These are phyloP conservation scores for Diaprepes abbreviatus DNA, from an alignment of 2,888 invertebrate species.

Conservation along the genomic window DNA sequence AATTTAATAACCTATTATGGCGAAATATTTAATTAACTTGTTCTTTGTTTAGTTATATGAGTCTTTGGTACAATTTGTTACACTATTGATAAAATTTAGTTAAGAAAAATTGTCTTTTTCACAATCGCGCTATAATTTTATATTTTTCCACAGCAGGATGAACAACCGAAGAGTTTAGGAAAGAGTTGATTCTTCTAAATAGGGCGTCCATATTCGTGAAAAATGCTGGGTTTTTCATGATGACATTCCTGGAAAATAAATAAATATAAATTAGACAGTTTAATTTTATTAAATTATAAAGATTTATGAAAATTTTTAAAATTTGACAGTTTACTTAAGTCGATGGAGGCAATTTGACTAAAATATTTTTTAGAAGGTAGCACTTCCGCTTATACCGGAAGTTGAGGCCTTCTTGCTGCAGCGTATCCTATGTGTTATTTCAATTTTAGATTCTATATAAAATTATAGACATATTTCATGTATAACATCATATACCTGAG, in stretches of 20 bases:
- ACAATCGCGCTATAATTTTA: constrained; percentile 27
- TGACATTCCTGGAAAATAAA: neutral
- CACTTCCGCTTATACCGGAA: too few relatives aligned
- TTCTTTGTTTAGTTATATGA: neutral
- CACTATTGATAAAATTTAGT: neutral
- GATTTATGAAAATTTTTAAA: too few relatives aligned
- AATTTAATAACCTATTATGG: constrained; percentile 12
- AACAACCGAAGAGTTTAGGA: constrained; percentile 24
- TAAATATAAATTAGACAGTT: too few relatives aligned
- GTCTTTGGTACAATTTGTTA: neutral
- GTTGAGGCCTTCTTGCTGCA: too few relatives aligned
- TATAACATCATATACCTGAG: too few relatives aligned
- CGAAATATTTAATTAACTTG: neutral
- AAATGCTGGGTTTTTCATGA: neutral
- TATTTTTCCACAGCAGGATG: constrained; percentile 30
- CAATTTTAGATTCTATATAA: too few relatives aligned
- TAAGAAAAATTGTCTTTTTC: neutral
- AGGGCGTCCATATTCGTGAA: constrained; percentile 1
- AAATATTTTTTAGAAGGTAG: too few relatives aligned
- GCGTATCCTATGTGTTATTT: too few relatives aligned
- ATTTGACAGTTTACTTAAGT: too few relatives aligned
- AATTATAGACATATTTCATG: too few relatives aligned
- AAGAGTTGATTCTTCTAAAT: constrained; percentile 5
- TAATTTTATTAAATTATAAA: too few relatives aligned
- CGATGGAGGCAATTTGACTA: too few relatives aligned